Conservation (phyloP, 2,888 invertebrate species). For the Zygaena filipendulae region DNA sequence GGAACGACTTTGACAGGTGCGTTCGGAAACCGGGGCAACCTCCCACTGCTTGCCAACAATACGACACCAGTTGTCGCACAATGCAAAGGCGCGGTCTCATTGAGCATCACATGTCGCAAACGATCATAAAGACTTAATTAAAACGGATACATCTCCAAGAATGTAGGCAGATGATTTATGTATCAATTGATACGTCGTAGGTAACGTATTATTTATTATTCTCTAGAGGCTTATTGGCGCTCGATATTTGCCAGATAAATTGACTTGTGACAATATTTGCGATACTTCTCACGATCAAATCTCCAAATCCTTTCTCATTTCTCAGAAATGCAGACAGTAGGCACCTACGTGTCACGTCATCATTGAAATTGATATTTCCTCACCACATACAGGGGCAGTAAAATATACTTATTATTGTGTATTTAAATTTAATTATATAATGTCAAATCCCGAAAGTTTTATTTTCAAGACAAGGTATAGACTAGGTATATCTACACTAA, state of each 20-base stretch:
- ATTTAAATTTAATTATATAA: too few species aligned
- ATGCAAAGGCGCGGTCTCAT: conserved; percentile 34
- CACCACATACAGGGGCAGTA: too few species aligned
- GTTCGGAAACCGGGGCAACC: conserved; percentile 45
- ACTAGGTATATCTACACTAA: too few species aligned
- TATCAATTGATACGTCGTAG: conserved; percentile 23
- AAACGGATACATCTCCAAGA: conserved; percentile 41
- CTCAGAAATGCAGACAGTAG: too few species aligned
- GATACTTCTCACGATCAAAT: not conserved
- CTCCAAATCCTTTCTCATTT: too few species aligned
- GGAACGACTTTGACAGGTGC: conserved; percentile 45
- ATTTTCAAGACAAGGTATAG: too few species aligned
- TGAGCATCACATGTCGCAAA: conserved; percentile 50
- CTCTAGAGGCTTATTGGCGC: conserved; percentile 18
- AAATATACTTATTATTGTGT: too few species aligned
- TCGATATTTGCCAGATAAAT: not conserved
- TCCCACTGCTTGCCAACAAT: conserved; percentile 61
- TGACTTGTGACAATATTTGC: too few species aligned
- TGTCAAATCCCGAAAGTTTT: too few species aligned
- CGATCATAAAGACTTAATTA: conserved; percentile 54
- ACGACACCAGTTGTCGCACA: conserved; percentile 30
- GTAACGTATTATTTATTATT: too few species aligned
- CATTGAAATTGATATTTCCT: too few species aligned
- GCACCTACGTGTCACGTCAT: too few species aligned
- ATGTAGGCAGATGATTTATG: conserved; percentile 51